These are phyloP conservation scores for Trachurus trachurus DNA, from an alignment of 2,797 vertebrate species.

Conservation along the genomic window DNA sequence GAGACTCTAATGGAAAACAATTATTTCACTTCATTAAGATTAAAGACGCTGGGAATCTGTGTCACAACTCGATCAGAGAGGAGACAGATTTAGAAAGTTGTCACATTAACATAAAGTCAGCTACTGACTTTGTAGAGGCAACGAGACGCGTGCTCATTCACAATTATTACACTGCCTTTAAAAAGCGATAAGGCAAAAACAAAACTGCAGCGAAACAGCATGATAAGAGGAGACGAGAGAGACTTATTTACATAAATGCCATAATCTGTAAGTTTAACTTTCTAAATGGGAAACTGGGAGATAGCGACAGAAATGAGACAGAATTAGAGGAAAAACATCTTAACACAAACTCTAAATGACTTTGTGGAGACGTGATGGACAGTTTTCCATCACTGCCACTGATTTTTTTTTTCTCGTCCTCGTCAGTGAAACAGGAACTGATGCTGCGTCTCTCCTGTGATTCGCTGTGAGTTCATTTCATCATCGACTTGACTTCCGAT, in stretches of 20 bases:
- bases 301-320: conserved; percentile 46
- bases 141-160: conserved; percentile 3
- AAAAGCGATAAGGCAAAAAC: conserved; percentile 56
- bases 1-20: conserved; percentile 80
- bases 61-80: conserved; percentile 74
- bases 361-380: conserved; percentile 36
- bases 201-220: conserved; percentile 48
- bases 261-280: conserved; percentile 51
- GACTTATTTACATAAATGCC: conserved; percentile 57
- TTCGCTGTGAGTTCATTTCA: conserved; percentile 14
- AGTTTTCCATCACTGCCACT: conserved; percentile 33
- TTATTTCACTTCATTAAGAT: conserved; percentile 85
- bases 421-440: neutral
- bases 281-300: conserved; percentile 45
- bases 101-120: conserved; percentile 72
- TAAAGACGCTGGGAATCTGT: conserved; percentile 75
- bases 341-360: conserved; percentile 51
- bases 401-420: conserved; percentile 37
- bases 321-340: conserved; percentile 51
- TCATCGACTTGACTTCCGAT: conserved; percentile 31
- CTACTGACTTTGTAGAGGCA: conserved; percentile 49
- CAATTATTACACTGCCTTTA: conserved; percentile 61
- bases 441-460: conserved; percentile 20
- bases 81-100: conserved; percentile 76
- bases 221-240: conserved; percentile 46